Percentiles rank a stretch among this genome's conserved stretches.
Evolutionary conservation across 2,888 invertebrate genomes (phyloP).

Genomic region (Exephanes ischioxanthus): DNA sequence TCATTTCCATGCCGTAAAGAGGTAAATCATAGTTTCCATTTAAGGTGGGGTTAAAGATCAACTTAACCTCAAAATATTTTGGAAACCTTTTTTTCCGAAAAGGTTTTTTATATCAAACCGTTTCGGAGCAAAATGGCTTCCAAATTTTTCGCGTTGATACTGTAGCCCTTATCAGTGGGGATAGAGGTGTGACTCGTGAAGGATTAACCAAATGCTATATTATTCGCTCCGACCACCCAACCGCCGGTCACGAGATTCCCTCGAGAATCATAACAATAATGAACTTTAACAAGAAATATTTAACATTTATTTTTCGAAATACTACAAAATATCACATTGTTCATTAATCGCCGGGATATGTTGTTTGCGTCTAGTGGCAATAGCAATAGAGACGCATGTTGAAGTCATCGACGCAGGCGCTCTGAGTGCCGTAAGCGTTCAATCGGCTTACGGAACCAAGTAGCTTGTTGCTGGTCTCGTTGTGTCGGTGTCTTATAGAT

Average conservation of each 20-base stretch:
- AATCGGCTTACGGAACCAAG: slow-evolving; percentile 92
- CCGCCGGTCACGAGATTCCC: not conserved
- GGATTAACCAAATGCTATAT: no score
- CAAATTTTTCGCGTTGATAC: no score
- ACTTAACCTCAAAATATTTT: no score
- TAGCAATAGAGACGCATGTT: slow-evolving; percentile 92
- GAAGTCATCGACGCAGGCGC: slow-evolving; percentile 91
- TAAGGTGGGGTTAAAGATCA: no score
- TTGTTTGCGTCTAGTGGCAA: slow-evolving; percentile 84
- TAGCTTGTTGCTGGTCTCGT: slow-evolving; percentile 84
- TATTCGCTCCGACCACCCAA: no score
- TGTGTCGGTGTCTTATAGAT: slow-evolving; percentile 87
- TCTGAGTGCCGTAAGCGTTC: slow-evolving; percentile 93
- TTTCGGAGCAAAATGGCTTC: no score
- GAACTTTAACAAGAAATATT: slow-evolving; percentile 74
- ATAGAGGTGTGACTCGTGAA: no score
- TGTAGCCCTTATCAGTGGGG: no score
- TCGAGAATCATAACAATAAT: not conserved
- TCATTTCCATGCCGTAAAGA: no score
- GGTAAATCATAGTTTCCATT: no score
- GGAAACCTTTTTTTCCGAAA: no score
- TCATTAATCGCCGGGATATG: slow-evolving; percentile 52
- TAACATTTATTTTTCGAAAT: slow-evolving; percentile 74
- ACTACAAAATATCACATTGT: slow-evolving; percentile 76
- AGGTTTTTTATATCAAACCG: no score